Percentiles rank a stretch among this genome's conserved stretches.
These are phyloP conservation scores for Oncorhynchus mykiss DNA, from an alignment of 2,113 vertebrate species.

Conservation along the genomic window DNA sequence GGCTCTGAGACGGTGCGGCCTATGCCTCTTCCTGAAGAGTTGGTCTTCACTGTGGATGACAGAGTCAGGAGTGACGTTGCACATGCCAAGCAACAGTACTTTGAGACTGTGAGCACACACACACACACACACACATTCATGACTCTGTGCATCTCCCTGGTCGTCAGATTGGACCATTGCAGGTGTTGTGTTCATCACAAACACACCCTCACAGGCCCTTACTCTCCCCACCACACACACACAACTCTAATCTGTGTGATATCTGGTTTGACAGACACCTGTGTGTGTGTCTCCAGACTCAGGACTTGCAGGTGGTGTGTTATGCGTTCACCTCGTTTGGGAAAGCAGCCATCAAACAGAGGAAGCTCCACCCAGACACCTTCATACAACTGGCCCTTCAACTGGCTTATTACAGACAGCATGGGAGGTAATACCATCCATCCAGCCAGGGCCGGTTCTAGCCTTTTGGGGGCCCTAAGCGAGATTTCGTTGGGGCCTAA, in stretches of 20 bases:
- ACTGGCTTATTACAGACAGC: slow-evolving; percentile 82
- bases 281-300: neutral
- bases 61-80: slow-evolving; percentile 73
- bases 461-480: too few relatives aligned
- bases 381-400: slow-evolving; percentile 87
- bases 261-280: too few relatives aligned
- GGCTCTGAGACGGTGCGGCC: slow-evolving; percentile 79
- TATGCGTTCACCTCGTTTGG: slow-evolving; percentile 81
- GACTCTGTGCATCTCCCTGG: neutral
- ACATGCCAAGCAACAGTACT: slow-evolving; percentile 79
- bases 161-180: neutral
- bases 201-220: neutral
- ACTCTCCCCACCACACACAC: too few relatives aligned
- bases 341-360: slow-evolving; percentile 78
- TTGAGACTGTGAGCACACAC: slow-evolving; percentile 73
- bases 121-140: neutral
- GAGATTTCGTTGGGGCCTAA: too few relatives aligned
- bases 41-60: slow-evolving; percentile 87
- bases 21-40: slow-evolving; percentile 82
- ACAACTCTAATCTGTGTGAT: neutral
- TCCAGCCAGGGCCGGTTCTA: neutral
- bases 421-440: slow-evolving; percentile 74
- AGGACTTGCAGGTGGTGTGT: slow-evolving; percentile 68
- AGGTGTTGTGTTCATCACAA: neutral
- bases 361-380: slow-evolving; percentile 80